Evolutionary conservation across 2,888 invertebrate species (phyloP), one percentile per base, ranked within the genome.

Genomic region (Mesorhabditis spiculigera): DNA sequence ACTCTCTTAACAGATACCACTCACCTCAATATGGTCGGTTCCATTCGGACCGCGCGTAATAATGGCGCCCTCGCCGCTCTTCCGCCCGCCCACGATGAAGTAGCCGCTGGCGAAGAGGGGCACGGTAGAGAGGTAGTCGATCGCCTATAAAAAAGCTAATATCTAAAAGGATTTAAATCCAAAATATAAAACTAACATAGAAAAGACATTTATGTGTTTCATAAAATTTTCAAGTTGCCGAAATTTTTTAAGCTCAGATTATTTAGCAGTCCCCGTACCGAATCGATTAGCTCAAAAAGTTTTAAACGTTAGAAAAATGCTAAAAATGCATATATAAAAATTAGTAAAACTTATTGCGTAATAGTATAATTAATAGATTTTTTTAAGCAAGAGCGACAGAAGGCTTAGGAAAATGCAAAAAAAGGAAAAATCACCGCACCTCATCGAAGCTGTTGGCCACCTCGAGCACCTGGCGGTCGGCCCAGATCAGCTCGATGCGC

Each of bases 81-180:
- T 75, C 45, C 73, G 77, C 44, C 87, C 87, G 45, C 86, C 86
- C 16, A 89, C 83, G 70, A 89, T 89, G 81, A 88, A 89, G 79
- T 89, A 89, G 8, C 87, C 88, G 4, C 89, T 89, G 10, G 89
- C 88, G 44, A 75, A 43, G 44, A 75, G 67, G 4, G 68, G 72
- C 28, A 66, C 43, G 4, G 45, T 73, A 16, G 67, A 63, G 28
- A 75, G 66, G 70, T 71, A 75, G 28, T 72, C 28, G 16, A 63
- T 65, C 4, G 75, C 75, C 74, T 74, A 28, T n/a, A 58, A 44
- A 13, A 43, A 4, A 10, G 44, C 58, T 50, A 50, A 50, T 13
- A 50, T 50, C n/a, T n/a, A n/a, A n/a, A n/a, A n/a, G n/a, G n/a
- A n/a, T n/a, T n/a, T 10, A 41, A 41, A 16, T 13, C 5, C 4